Base-by-base conservation (phyloP, 1,140 invertebrate genomes). In the Proctacanthus coquilletti region DNA sequence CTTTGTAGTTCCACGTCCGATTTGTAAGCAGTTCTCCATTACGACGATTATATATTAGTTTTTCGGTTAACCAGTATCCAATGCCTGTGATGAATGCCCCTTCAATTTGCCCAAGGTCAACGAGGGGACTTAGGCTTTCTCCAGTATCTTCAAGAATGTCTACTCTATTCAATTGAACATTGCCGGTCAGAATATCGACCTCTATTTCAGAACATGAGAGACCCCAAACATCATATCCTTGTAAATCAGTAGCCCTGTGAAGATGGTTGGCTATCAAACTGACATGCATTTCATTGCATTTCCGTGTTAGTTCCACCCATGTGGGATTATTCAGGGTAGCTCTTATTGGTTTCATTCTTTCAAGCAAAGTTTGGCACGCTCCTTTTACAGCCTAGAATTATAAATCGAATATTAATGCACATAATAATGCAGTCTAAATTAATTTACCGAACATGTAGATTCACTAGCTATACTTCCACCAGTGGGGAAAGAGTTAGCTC, bases 81-180 rank as follows among this genome's bases (percentile, higher is more conserved):
- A 81, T 43, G 4, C 82, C 84, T 77, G 85, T 84, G 0, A 84
- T 60, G 51, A 81, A 82, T 2, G 76, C 76, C 18, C 81, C 84
- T 39, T 39, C 44, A 43, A 68, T 53, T 64, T 91, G 84, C 29
- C 84, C 84, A 33, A 87, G 56, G 60, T 89, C 84, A 14, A 84
- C 55, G 42, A 66, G 58, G 3, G 78, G 80, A 55, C 70, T 82
- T 31, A 78, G 52, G 53, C 74, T 77, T 23, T 64, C 52, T 3
- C 76, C 79, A 5, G 67, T 65, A 51, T 84, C 80, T 53, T 80
- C 74, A 36, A 80, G 49, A 41, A 83, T 59, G 61, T 83, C 79
- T 0, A 72, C 70, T 48, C 78, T 55, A 3, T 48, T 52, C 18
- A 72, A 48, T 35, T 67, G 44, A 34, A 62, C 61, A 45, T 78